Conservation (phyloP, 2,888 invertebrate species). For the Villa cingulata region DNA sequence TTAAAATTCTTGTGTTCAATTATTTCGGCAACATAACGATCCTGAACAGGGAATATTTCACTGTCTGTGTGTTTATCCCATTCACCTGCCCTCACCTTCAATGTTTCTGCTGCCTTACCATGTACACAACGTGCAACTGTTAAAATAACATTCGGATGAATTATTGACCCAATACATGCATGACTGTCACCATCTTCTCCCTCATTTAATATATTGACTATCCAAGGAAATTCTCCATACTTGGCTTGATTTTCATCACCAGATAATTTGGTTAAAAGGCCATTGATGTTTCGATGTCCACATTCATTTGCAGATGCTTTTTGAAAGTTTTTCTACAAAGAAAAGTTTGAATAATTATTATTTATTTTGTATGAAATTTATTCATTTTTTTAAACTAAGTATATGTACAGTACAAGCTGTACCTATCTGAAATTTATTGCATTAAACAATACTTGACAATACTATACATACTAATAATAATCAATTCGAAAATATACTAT, state of each 20-base stretch:
- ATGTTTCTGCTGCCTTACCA: constrained; percentile 16
- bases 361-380: no score
- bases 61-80: constrained; percentile 61
- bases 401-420: no score
- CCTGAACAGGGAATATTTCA: constrained; percentile 55
- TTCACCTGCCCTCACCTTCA: constrained; percentile 53
- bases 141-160: constrained; percentile 55
- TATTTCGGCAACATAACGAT: constrained; percentile 40
- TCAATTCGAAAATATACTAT: no score
- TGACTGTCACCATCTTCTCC: constrained; percentile 37
- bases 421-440: no score
- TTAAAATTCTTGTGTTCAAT: constrained; percentile 38
- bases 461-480: no score
- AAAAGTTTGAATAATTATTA: no score
- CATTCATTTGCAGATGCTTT: constrained; percentile 39
- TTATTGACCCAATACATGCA: constrained; percentile 68
- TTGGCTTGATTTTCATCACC: constrained; percentile 54
- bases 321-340: no score
- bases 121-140: constrained; percentile 61
- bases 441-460: no score
- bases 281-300: constrained; percentile 57
- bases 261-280: constrained; percentile 57
- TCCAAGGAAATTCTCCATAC: constrained; percentile 36
- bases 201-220: constrained; percentile 40
- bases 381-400: no score